Evolutionary conservation across 2,888 invertebrate species (phyloP).

Genomic region (Neoaliturus tenellus): DNA sequence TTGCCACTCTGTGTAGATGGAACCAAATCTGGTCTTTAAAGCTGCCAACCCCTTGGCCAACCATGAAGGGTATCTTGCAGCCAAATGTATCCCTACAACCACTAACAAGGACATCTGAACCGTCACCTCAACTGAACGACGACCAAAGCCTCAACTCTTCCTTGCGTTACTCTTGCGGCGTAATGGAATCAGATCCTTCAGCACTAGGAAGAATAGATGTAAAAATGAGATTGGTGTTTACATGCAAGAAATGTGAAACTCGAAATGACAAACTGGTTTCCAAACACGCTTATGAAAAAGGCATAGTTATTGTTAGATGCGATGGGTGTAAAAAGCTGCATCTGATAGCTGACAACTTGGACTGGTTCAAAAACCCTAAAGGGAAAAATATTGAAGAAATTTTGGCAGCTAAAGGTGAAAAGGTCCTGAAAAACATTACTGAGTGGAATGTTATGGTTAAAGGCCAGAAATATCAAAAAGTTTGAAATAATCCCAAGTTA

Average conservation of each 20-base stretch:
- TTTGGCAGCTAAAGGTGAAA: constrained; percentile 91
- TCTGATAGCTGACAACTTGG: constrained; percentile 96
- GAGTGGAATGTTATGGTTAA: not conserved
- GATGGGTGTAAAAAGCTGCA: constrained; percentile 92
- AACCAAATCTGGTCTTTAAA: not conserved
- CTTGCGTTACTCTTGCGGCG: not conserved
- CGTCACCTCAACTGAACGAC: not conserved
- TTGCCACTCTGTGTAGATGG: not conserved
- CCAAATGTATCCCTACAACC: not conserved
- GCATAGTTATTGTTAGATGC: constrained; percentile 95
- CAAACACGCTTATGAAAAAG: constrained; percentile 89
- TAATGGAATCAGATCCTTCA: not conserved
- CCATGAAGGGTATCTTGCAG: not conserved
- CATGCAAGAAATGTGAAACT: constrained; percentile 91
- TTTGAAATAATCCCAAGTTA: too few relatives aligned
- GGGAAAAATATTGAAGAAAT: constrained; percentile 94
- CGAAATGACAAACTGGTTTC: constrained; percentile 89
- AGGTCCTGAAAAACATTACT: constrained; percentile 72
- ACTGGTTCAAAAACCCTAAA: constrained; percentile 91
- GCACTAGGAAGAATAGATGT: constrained; percentile 72
- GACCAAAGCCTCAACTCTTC: constrained; percentile 1
- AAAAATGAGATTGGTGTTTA: constrained; percentile 86
- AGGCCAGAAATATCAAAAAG: not conserved
- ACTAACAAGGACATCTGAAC: not conserved
- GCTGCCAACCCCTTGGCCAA: not conserved